Percentiles rank a stretch among this genome's conserved stretches.
These are phyloP conservation scores for Achlya flavicornis DNA, from an alignment of 2,888 invertebrate species.

Conservation along the genomic window DNA sequence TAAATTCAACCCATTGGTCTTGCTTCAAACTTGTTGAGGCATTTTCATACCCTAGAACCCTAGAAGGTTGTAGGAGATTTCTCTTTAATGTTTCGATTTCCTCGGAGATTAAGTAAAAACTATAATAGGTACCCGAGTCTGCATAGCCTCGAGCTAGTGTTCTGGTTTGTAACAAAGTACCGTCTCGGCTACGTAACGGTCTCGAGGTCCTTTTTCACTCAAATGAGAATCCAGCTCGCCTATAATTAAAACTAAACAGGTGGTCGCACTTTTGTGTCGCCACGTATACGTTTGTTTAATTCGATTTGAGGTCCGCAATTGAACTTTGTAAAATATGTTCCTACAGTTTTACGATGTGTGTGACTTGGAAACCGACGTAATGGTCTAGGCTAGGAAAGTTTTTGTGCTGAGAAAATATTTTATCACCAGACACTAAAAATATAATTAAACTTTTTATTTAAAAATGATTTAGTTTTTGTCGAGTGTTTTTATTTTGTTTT, in stretches of 20 bases:
- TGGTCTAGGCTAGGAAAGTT: too few relatives aligned
- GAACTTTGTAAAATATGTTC: background rate
- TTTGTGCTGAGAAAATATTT: too few relatives aligned
- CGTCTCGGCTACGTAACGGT: background rate
- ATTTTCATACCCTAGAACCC: background rate
- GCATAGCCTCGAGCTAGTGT: background rate
- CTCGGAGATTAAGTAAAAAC: background rate
- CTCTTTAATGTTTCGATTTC: background rate
- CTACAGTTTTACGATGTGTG: background rate
- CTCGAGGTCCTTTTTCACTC: background rate
- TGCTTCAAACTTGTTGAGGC: background rate
- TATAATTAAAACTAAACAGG: conserved; percentile 43
- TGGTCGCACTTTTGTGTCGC: conserved; percentile 23
- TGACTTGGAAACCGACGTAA: background rate
- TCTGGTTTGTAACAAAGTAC: background rate
- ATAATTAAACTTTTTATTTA: too few relatives aligned
- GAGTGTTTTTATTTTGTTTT: too few relatives aligned
- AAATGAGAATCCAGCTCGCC: conserved; percentile 18
- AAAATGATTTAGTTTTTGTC: too few relatives aligned
- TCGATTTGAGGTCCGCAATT: background rate
- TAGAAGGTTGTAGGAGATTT: background rate
- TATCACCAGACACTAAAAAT: too few relatives aligned
- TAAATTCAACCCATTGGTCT: conserved; percentile 13
- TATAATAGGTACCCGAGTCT: background rate
- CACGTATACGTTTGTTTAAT: background rate